Conservation (phyloP, 2,113 vertebrate species). For the Scopus umbretta region DNA sequence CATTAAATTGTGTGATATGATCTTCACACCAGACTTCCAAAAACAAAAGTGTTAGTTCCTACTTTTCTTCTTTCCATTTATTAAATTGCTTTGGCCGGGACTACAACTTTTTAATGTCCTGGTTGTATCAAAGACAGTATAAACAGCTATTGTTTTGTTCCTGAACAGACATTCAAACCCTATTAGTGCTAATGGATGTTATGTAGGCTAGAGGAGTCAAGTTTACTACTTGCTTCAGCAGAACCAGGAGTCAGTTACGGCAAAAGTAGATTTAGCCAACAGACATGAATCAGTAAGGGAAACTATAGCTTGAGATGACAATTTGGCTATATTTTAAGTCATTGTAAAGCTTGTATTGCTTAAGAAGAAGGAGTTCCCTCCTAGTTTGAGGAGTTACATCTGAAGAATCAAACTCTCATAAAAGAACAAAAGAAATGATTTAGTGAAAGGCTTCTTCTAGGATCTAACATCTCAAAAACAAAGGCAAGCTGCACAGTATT, state of each 20-base stretch:
- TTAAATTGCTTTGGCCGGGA: constrained; percentile 4
- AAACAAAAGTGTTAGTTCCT: neutral
- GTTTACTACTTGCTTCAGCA: neutral
- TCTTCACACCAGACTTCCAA: neutral
- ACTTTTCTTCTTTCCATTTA: neutral
- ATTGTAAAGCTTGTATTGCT: neutral
- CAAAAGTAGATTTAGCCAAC: neutral
- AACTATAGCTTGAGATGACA: neutral
- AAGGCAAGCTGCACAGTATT: neutral
- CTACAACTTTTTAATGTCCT: neutral
- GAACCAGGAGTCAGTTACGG: neutral
- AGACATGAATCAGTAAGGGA: neutral
- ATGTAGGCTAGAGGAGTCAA: neutral
- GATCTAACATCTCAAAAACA: neutral
- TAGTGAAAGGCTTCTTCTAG: neutral
- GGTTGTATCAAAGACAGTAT: neutral
- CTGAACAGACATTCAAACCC: neutral
- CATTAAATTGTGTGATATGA: neutral
- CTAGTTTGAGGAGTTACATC: neutral
- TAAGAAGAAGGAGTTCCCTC: neutral
- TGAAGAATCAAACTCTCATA: neutral
- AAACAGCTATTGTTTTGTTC: neutral
- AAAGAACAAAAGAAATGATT: neutral
- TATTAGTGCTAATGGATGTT: neutral
- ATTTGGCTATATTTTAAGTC: neutral